Conservation (phyloP, 2,113 vertebrate species). For the Aplodontia rufa region DNA sequence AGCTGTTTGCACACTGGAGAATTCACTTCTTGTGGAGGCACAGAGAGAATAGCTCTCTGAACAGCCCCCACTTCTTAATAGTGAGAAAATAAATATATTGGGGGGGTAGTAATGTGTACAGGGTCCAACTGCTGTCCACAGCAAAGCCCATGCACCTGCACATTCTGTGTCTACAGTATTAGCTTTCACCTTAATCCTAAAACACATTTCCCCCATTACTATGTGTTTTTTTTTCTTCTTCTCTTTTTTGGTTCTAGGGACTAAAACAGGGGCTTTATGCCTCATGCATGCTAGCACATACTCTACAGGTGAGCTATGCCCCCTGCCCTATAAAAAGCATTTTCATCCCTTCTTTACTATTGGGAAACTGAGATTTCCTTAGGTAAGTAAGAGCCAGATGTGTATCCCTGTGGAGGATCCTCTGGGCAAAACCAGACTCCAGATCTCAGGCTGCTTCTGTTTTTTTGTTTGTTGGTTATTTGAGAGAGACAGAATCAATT, state of each 20-base stretch:
- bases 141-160: not conserved
- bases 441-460: not conserved
- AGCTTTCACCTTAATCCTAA: not conserved
- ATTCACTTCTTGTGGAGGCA: not conserved
- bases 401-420: not conserved
- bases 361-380: not conserved
- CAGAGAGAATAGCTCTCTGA: not conserved
- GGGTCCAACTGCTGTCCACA: not conserved
- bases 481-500: too few species aligned
- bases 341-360: not conserved
- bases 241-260: not conserved
- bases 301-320: not conserved
- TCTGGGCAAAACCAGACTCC: not conserved
- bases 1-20: not conserved
- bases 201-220: not conserved
- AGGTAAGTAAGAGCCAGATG: not conserved
- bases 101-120: too few species aligned
- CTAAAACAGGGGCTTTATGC: not conserved
- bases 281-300: not conserved
- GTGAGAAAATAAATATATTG: not conserved
- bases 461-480: too few species aligned
- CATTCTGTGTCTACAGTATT: not conserved
- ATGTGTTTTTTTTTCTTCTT: not conserved
- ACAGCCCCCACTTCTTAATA: not conserved
- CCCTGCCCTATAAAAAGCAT: not conserved